Percentiles rank a stretch among this genome's conserved stretches.
phyloP scores from a whole-genome alignment of 1,140 invertebrate species.

The Tetragnatha versicolor region DNA sequence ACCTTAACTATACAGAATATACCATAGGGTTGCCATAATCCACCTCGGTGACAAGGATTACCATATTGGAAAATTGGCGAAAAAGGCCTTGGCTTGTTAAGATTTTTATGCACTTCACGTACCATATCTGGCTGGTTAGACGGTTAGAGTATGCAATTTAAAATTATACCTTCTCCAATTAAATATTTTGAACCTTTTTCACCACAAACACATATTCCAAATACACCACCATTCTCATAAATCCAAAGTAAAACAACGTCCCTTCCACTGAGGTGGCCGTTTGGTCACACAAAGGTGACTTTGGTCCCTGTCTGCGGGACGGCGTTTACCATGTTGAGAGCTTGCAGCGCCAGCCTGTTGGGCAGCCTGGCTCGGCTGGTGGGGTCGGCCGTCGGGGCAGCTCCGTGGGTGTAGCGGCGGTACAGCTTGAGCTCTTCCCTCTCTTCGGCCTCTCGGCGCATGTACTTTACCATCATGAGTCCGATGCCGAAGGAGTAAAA shows the following conservation, averaged over 20 bases:
- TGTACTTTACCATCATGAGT: constrained; percentile 61
- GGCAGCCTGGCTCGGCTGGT: constrained; percentile 57
- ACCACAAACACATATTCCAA: no score
- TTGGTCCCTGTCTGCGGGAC: constrained; percentile 60
- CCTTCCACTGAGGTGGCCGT: no score
- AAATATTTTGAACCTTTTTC: no score
- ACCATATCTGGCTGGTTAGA: no score
- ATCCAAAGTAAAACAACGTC: not conserved
- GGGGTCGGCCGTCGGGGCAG: constrained; percentile 55
- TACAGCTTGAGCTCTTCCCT: constrained; percentile 59
- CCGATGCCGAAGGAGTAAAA: constrained; percentile 61
- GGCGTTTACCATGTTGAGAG: constrained; percentile 60
- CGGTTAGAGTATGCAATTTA: no score
- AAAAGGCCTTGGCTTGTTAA: no score
- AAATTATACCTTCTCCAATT: no score
- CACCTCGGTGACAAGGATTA: no score
- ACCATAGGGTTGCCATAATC: no score
- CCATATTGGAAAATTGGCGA: no score
- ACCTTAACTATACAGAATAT: no score
- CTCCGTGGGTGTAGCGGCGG: constrained; percentile 58
- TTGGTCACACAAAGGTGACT: constrained; percentile 61
- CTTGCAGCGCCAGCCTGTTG: constrained; percentile 60
- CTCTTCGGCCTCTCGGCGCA: constrained; percentile 59
- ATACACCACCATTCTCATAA: not conserved
- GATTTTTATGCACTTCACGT: no score